Evolutionary conservation across 37 sponge, comb jelly and placozoan species (phyloP).

Genomic region (Halichondria panicea): DNA sequence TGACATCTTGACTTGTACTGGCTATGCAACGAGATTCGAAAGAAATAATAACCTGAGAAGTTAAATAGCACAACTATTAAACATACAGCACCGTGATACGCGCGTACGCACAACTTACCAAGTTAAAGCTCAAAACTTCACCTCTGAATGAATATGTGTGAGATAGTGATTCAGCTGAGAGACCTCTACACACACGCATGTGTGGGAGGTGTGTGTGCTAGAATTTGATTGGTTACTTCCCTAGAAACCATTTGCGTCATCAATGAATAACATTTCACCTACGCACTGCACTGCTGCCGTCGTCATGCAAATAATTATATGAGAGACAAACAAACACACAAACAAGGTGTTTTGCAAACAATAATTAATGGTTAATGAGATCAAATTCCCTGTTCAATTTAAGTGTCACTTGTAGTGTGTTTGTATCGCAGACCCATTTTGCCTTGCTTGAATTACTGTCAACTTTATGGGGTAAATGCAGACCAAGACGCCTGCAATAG

Average conservation of each 20-base stretch:
- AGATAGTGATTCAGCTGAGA: too few species aligned
- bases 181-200: too few species aligned
- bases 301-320: too few species aligned
- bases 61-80: not conserved
- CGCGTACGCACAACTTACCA: not conserved
- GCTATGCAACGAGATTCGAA: not conserved
- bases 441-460: conserved; percentile 72
- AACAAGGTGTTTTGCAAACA: not conserved
- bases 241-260: conserved; percentile 20
- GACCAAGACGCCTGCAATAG: conserved; percentile 58
- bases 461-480: conserved; percentile 86
- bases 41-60: not conserved
- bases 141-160: not conserved
- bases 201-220: conserved; percentile 15
- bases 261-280: not conserved
- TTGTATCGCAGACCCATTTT: conserved; percentile 62
- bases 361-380: conserved; percentile 52
- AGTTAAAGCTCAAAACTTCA: not conserved
- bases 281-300: too few species aligned
- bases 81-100: not conserved
- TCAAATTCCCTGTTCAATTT: conserved; percentile 78
- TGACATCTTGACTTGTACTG: conserved; percentile 33
- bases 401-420: conserved; percentile 69
- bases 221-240: conserved; percentile 39
- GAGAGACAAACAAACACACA: too few species aligned